phyloP scores from a whole-genome alignment of 2,888 invertebrate genomes.

The Hyalella azteca region DNA sequence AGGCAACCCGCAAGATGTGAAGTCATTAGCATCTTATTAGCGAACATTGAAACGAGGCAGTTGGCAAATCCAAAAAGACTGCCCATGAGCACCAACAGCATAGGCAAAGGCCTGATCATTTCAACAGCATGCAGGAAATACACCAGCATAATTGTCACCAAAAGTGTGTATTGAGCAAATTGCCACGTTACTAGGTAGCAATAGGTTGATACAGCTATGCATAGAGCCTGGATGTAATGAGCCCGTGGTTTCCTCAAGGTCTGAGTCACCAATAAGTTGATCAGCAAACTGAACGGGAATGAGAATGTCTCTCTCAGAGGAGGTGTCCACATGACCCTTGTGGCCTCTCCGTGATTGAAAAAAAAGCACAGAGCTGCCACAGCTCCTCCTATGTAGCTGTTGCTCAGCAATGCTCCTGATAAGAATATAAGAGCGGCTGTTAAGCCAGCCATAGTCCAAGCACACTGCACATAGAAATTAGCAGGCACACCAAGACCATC shows the following conservation, averaged over 20 bases:
- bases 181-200: constrained; percentile 74
- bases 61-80: constrained; percentile 60
- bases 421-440: constrained; percentile 74
- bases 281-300: constrained; percentile 74
- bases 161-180: constrained; percentile 76
- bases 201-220: constrained; percentile 61
- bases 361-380: constrained; percentile 76
- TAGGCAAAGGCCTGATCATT: constrained; percentile 44
- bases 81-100: constrained; percentile 57
- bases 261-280: constrained; percentile 55
- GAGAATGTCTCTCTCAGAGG: constrained; percentile 86
- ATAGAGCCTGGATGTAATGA: constrained; percentile 47
- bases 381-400: constrained; percentile 75
- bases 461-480: constrained; percentile 80
- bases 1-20: constrained; percentile 64
- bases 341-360: constrained; percentile 79
- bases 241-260: constrained; percentile 46
- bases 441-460: constrained; percentile 77
- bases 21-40: constrained; percentile 68
- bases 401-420: constrained; percentile 74
- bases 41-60: constrained; percentile 67
- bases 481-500: constrained; percentile 80
- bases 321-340: constrained; percentile 83
- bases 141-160: constrained; percentile 53
- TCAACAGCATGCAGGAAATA: constrained; percentile 55